Conservation (phyloP, 2,113 vertebrate species). For the Chloropsis hardwickii region DNA sequence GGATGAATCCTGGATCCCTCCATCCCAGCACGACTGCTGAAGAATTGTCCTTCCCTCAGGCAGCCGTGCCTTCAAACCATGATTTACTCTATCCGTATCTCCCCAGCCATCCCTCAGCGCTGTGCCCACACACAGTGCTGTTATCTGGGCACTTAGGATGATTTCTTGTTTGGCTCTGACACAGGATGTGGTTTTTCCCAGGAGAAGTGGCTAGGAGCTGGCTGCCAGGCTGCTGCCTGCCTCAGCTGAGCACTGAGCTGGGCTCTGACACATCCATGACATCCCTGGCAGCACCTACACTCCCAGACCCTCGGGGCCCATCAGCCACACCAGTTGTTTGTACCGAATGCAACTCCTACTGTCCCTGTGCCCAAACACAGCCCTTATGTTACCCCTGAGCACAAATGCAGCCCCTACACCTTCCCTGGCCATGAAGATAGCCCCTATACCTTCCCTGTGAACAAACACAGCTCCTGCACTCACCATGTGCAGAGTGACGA, state of each 20-base stretch:
- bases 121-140: not conserved
- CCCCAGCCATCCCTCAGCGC: not conserved
- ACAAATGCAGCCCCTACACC: accelerated
- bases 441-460: accelerated
- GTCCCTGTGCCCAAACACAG: not conserved
- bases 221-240: not conserved
- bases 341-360: not conserved
- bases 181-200: not conserved
- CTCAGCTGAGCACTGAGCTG: accelerated
- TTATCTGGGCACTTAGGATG: not conserved
- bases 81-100: not conserved
- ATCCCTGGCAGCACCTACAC: not conserved
- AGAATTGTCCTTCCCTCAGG: not conserved
- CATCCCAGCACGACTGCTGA: not conserved
- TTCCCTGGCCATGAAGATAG: not conserved
- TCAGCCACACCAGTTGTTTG: not conserved
- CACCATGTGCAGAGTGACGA: accelerated
- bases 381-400: not conserved
- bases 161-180: not conserved
- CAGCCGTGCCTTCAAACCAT: not conserved
- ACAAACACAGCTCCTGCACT: accelerated
- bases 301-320: accelerated
- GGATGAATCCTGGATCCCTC: not conserved
- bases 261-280: accelerated
- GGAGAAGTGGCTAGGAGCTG: not conserved